These are phyloP conservation scores for Drosophila paulistorum DNA, from an alignment of 1,140 invertebrate species.

Conservation along the genomic window DNA sequence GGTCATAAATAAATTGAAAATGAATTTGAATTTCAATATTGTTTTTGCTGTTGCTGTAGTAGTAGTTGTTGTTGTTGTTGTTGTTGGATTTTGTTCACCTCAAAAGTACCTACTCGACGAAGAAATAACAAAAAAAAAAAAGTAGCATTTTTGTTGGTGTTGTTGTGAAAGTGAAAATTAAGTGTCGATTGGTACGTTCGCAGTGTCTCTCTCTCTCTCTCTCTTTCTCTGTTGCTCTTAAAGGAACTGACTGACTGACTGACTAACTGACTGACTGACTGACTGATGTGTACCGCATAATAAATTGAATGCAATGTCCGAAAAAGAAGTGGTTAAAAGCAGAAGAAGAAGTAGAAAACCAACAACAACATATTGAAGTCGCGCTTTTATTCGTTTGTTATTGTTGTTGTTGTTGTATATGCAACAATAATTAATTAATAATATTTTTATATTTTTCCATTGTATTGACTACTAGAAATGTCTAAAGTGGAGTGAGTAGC, in stretches of 20 bases:
- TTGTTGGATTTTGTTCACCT: conserved; percentile 2
- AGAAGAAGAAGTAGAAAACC: neutral
- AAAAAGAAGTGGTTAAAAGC: conserved; percentile 5
- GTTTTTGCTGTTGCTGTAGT: neutral
- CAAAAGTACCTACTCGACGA: neutral
- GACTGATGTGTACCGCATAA: conserved; percentile 61
- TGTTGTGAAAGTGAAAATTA: conserved; percentile 69
- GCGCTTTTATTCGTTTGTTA: conserved; percentile 5
- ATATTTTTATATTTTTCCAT: conserved; percentile 30
- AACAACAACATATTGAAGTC: neutral
- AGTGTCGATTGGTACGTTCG: conserved; percentile 65
- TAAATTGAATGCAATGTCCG: conserved; percentile 37
- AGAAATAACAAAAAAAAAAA: neutral
- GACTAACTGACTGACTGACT: neutral
- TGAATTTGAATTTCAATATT: neutral
- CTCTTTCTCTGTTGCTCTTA: neutral
- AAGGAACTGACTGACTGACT: neutral
- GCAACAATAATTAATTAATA: conserved; percentile 76
- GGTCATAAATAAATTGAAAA: conserved; percentile 74
- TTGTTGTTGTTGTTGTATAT: conserved; percentile 23
- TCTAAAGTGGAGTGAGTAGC: neutral
- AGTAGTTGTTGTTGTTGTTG: neutral
- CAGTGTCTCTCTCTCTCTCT: neutral
- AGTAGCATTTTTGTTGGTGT: conserved; percentile 51
- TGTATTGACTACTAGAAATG: conserved; percentile 44